A percentile compares a stretch with the other conserved stretches of the same genome.
Evolutionary conservation across 2,797 vertebrate species (phyloP).

Genomic region (Hydrophis major): DNA sequence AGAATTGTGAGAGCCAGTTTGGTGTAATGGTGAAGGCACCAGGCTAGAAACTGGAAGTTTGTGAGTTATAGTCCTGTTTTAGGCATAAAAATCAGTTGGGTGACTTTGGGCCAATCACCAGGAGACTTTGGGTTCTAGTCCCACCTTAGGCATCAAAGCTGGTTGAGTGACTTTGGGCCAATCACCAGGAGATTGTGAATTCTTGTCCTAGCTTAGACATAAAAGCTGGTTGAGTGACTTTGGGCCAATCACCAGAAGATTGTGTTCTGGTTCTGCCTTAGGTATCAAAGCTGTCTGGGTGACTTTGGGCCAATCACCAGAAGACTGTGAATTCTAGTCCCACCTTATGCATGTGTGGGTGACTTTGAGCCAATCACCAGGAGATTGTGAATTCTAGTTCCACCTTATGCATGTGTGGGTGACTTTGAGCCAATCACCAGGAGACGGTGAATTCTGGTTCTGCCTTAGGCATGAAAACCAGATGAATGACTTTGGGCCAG

Average conservation of each 20-base stretch:
- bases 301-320: neutral
- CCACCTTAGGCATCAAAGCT: accelerated
- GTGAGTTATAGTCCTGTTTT: neutral
- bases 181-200: neutral
- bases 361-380: neutral
- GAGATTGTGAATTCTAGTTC: neutral
- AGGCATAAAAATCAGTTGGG: neutral
- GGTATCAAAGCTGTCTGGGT: neutral
- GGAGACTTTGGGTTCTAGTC: neutral
- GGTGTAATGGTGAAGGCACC: neutral
- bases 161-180: neutral
- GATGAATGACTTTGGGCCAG: neutral
- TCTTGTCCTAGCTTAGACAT: accelerated
- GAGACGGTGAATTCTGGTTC: neutral
- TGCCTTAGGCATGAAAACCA: neutral
- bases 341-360: neutral
- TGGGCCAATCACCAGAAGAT: neutral
- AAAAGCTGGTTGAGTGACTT: neutral
- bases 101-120: neutral
- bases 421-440: neutral
- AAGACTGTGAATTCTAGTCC: neutral
- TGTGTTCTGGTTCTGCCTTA: neutral
- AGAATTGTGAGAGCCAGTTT: neutral
- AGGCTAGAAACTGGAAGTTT: neutral
- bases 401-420: neutral